Percentiles rank a stretch among this genome's conserved stretches.
Evolutionary conservation across 2,113 vertebrate genomes (phyloP).

Genomic region (Isurus oxyrinchus): DNA sequence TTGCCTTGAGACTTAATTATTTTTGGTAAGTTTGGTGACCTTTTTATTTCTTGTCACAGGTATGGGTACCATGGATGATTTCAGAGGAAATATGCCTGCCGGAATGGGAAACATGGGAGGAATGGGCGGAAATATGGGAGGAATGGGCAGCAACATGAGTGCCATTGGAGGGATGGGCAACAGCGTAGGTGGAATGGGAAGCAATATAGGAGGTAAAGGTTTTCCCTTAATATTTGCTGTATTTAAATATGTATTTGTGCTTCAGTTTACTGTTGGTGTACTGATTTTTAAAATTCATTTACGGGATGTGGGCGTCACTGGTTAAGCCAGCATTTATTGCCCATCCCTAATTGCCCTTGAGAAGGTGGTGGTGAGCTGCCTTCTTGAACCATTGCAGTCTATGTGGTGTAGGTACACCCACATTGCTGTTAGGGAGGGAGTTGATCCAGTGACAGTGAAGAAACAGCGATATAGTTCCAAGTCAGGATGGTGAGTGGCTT

Average conservation of each 20-base stretch:
- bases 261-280: constrained; percentile 28
- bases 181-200: constrained; percentile 44
- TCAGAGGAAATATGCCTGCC: constrained; percentile 44
- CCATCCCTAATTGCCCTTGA: too few relatives aligned
- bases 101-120: constrained; percentile 39
- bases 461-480: too few relatives aligned
- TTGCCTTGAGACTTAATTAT: background rate
- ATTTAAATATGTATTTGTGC: background rate
- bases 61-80: constrained; percentile 44
- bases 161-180: constrained; percentile 37
- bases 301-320: too few relatives aligned
- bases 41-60: constrained; percentile 33
- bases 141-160: constrained; percentile 41
- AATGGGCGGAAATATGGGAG: constrained; percentile 37
- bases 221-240: constrained; percentile 26
- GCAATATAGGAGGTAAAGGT: constrained; percentile 45
- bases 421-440: too few relatives aligned
- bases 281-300: too few relatives aligned
- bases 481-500: too few relatives aligned
- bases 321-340: too few relatives aligned
- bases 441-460: too few relatives aligned
- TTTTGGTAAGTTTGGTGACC: background rate
- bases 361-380: too few relatives aligned
- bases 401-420: too few relatives aligned
- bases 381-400: too few relatives aligned